A percentile compares a stretch with the other conserved stretches of the same genome.
phyloP scores from a whole-genome alignment of 2,888 invertebrate genomes.

The Argynnis bischoffii region DNA sequence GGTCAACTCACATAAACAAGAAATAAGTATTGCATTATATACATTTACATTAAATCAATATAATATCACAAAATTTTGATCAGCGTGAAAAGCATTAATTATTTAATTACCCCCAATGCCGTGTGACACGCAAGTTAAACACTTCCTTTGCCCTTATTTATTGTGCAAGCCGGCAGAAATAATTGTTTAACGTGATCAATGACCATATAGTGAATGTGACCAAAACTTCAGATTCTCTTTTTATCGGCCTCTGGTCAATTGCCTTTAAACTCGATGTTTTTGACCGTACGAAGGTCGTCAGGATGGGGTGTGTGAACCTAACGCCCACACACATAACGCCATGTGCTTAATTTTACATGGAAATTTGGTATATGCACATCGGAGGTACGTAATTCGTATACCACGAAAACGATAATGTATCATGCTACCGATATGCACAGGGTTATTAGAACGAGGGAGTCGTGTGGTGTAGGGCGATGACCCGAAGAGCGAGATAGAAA shows the following conservation, averaged over 20 bases:
- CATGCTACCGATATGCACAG: conserved; percentile 61
- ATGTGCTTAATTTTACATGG: conserved; percentile 25
- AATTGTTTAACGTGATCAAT: conserved; percentile 67
- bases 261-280: conserved; percentile 62
- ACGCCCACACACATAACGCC: conserved; percentile 46
- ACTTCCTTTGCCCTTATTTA: conserved; percentile 71
- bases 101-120: conserved; percentile 56
- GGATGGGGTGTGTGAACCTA: conserved; percentile 68
- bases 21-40: neutral
- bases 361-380: conserved; percentile 28
- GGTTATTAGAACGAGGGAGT: conserved; percentile 77
- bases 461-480: conserved; percentile 73
- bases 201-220: conserved; percentile 59
- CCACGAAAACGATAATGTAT: conserved; percentile 55
- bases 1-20: too few relatives aligned
- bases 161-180: conserved; percentile 70
- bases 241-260: conserved; percentile 64
- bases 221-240: conserved; percentile 56
- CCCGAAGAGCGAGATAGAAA: conserved; percentile 74
- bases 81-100: conserved; percentile 38
- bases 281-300: conserved; percentile 76
- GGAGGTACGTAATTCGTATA: conserved; percentile 38
- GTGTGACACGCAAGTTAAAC: conserved; percentile 68
- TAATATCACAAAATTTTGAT: conserved; percentile 26
- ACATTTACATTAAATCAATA: neutral